phyloP scores from a whole-genome alignment of 2,113 vertebrate species.

The Salvelinus fontinalis region DNA sequence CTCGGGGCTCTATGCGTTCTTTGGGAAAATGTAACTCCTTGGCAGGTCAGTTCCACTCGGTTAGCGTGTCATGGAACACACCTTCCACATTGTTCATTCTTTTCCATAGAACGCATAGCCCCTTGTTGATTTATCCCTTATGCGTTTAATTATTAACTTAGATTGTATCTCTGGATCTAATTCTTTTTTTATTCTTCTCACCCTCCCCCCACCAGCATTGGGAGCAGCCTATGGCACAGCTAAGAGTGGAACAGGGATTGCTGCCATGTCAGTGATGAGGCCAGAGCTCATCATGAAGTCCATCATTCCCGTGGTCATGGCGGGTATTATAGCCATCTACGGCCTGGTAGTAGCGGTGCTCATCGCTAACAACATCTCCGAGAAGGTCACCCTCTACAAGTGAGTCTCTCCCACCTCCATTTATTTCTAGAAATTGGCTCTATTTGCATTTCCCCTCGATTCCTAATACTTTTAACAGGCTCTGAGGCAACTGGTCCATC shows the following conservation, averaged over 20 bases:
- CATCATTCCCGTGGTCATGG: constrained; percentile 98
- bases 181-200: not conserved
- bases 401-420: constrained; percentile 64
- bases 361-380: constrained; percentile 87
- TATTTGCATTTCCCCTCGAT: too few relatives aligned
- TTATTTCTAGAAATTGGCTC: too few relatives aligned
- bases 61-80: too few relatives aligned
- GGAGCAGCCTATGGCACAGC: constrained; percentile 98
- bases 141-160: too few relatives aligned
- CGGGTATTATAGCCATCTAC: constrained; percentile 97
- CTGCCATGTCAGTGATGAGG: constrained; percentile 99
- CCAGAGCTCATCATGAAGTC: constrained; percentile 99
- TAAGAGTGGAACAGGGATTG: constrained; percentile 96
- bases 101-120: too few relatives aligned
- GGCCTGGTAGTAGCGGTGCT: constrained; percentile 97
- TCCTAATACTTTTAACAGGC: too few relatives aligned
- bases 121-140: too few relatives aligned
- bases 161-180: not conserved
- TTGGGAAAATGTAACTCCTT: too few relatives aligned
- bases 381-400: constrained; percentile 84
- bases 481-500: too few relatives aligned
- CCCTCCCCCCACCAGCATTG: constrained; percentile 76
- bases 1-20: too few relatives aligned
- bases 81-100: too few relatives aligned
- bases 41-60: too few relatives aligned